Evolutionary conservation across 2,113 vertebrate species (phyloP).

Genomic region (Bufo gargarizans): DNA sequence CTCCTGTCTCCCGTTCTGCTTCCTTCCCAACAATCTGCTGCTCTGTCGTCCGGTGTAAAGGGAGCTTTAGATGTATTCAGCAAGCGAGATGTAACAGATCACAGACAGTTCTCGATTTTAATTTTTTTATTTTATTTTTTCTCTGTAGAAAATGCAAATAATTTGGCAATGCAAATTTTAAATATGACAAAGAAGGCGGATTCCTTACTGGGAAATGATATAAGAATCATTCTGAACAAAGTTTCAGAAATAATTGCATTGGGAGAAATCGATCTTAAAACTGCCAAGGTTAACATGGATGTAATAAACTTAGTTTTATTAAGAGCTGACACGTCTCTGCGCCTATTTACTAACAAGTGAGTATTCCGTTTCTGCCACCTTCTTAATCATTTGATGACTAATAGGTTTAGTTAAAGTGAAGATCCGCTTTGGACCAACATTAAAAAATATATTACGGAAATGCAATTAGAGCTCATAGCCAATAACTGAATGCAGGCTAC

Average conservation of each 20-base stretch:
- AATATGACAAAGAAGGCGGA: constrained; percentile 63
- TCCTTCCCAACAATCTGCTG: no score
- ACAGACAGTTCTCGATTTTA: neutral
- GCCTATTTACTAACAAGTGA: constrained; percentile 67
- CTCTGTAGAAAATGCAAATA: constrained; percentile 68
- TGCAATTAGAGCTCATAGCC: no score
- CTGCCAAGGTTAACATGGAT: constrained; percentile 64
- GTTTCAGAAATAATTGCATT: constrained; percentile 63
- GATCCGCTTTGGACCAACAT: neutral
- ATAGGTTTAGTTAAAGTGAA: neutral
- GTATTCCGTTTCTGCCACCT: constrained; percentile 1
- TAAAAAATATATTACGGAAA: no score
- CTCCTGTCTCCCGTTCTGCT: no score
- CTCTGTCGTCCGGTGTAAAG: no score
- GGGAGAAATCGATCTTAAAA: constrained; percentile 59
- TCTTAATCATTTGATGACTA: neutral
- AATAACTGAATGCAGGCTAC: no score
- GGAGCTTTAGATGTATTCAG: neutral
- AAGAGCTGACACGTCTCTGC: constrained; percentile 44
- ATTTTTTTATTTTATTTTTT: neutral
- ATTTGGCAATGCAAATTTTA: constrained; percentile 69
- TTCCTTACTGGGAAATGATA: constrained; percentile 60
- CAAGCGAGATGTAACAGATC: neutral
- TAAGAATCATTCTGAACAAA: constrained; percentile 68
- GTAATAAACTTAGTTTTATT: constrained; percentile 62